Conservation (phyloP, 2,113 vertebrate species). For the Cynocephalus volans region DNA sequence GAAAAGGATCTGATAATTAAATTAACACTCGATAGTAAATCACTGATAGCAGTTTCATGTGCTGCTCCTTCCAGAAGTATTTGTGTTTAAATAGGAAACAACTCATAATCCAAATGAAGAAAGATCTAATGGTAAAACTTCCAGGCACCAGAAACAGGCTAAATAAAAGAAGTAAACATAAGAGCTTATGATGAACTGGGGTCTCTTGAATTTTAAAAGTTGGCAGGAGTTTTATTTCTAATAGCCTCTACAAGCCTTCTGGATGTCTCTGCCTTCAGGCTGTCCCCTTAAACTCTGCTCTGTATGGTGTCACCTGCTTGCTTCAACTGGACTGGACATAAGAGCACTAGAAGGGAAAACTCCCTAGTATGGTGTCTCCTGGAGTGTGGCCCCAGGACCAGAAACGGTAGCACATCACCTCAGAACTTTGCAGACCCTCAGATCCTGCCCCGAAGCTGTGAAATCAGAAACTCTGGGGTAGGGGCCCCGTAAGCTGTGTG, state of each 20-base stretch:
- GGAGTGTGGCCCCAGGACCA: neutral
- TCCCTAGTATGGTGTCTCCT: neutral
- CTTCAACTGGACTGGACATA: neutral
- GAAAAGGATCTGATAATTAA: slow-evolving; percentile 50
- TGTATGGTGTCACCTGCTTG: neutral
- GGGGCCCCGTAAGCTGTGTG: neutral
- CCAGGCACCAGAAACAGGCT: neutral
- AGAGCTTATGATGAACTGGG: neutral
- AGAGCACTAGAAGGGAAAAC: neutral
- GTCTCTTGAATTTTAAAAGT: neutral
- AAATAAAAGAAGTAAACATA: neutral
- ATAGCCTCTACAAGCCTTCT: neutral
- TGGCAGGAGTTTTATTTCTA: neutral
- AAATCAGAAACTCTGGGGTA: neutral
- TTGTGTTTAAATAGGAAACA: slow-evolving; percentile 32
- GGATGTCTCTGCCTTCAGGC: neutral
- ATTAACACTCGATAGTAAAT: neutral
- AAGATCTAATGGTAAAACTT: neutral
- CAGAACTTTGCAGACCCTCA: neutral
- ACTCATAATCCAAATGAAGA: neutral
- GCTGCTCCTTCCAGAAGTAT: neutral
- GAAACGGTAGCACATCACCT: neutral
- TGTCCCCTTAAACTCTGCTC: neutral
- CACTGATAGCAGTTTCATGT: neutral
- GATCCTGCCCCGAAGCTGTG: neutral